phyloP scores from a whole-genome alignment of 2,888 invertebrate species.

The Yponomeuta sedellus region DNA sequence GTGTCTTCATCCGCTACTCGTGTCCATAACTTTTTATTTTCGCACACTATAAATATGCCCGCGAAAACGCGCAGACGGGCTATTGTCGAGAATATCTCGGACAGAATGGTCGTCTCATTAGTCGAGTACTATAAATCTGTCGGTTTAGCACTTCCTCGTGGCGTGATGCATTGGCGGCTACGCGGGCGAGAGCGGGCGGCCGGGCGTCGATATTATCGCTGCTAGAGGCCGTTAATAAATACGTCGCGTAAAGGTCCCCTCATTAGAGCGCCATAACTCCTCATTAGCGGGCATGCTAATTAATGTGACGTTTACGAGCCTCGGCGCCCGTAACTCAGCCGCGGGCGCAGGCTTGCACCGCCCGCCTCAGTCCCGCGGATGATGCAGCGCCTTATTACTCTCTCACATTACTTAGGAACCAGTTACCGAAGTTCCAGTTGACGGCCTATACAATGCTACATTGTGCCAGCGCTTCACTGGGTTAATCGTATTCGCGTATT shows the following conservation, averaged over 20 bases:
- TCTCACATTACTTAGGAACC: not conserved
- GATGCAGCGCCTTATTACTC: slow-evolving; percentile 17
- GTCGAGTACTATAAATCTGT: slow-evolving; percentile 30
- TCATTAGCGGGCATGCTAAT: slow-evolving; percentile 74
- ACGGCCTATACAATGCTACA: no score
- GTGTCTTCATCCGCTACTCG: slow-evolving; percentile 10
- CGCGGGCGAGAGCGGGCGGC: slow-evolving; percentile 17
- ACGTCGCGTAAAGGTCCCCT: slow-evolving; percentile 61
- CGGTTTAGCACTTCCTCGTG: slow-evolving; percentile 32
- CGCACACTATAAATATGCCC: not conserved
- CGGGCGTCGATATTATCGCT: slow-evolving; percentile 29
- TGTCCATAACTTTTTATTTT: slow-evolving; percentile 10
- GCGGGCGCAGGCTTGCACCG: slow-evolving; percentile 13
- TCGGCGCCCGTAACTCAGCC: slow-evolving; percentile 42
- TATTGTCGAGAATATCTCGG: slow-evolving; percentile 14
- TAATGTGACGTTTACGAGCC: slow-evolving; percentile 70
- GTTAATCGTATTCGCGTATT: no score
- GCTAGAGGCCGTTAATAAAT: slow-evolving; percentile 41
- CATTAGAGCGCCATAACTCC: slow-evolving; percentile 74
- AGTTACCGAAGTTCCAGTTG: no score
- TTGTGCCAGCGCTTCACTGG: no score
- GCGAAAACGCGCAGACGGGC: slow-evolving; percentile 2
- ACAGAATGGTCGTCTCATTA: slow-evolving; percentile 21
- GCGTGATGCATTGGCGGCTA: slow-evolving; percentile 14
- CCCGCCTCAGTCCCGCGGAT: not conserved